Base-by-base conservation (phyloP, 2,113 vertebrate genomes). In the Pygathrix nemaeus region DNA sequence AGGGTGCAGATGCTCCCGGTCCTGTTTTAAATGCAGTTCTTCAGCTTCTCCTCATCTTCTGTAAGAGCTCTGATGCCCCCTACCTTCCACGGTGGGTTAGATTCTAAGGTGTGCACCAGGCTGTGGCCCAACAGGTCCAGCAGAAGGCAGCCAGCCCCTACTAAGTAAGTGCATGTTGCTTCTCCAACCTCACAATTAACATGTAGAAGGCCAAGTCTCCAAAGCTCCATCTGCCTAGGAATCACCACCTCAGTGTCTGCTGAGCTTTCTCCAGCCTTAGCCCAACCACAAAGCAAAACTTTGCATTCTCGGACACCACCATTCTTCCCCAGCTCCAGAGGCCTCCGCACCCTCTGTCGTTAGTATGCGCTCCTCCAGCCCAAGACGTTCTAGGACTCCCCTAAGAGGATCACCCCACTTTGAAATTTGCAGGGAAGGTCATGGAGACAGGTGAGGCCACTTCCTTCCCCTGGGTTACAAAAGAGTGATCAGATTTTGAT, bases 171-270 rank as follows among this genome's bases (percentile, higher is more conserved):
- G 45, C 70, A 50, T 80, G 0, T 35, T 12, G 73, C 88, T 88
- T 88, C 40, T 93, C 59, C 12, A 95, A 88, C 27, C 6, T 70
- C 57, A 93, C 40, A 93, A 80, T 80, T 81, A 70, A 89, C 35
- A 64, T 45, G 12, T 84, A 43, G 38, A 57, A 93, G 79, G 59
- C 70, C 11, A 66, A 75, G 8, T 38, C 20, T 55, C 50, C 52
- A 27, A n/a, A 93, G 32, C 23, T 93, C 55, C 52, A 23, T 68
- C 9, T n/a, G 16, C 89, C 85, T 88, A 25, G 80, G 61, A 87
- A 59, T n/a, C 90, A 68, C 23, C n/a, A 79, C 52, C 6, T 78
- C 64, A 25, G 40, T 20, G 25, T 81, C n/a, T 73, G 35, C 27
- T 16, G 40, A 83, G 55, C 30, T 85, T 97, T 48, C 25, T 55